phyloP scores from a whole-genome alignment of 1,140 invertebrate genomes.

The Lamellibrachia luymesi region DNA sequence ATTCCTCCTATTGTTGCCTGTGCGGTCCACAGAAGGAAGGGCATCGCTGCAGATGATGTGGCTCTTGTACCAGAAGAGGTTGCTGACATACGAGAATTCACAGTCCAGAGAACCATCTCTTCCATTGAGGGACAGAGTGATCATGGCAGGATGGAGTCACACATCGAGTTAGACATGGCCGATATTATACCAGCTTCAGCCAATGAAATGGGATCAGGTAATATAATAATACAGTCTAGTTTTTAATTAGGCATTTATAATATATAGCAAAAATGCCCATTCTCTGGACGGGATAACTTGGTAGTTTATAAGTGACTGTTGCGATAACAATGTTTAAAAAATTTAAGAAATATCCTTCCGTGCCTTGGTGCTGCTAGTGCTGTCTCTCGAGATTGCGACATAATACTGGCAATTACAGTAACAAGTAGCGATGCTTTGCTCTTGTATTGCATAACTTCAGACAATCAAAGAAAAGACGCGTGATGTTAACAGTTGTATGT shows the following conservation, averaged over 20 bases:
- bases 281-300: too few species aligned
- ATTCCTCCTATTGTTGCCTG: neutral
- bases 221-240: neutral
- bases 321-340: too few species aligned
- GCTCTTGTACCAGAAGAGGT: conserved; percentile 33
- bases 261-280: too few species aligned
- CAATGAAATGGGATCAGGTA: conserved; percentile 52
- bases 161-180: conserved; percentile 34
- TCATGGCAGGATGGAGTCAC: conserved; percentile 21
- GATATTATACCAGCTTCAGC: conserved; percentile 47
- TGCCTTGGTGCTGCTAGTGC: too few species aligned
- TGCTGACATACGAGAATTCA: conserved; percentile 45
- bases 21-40: neutral
- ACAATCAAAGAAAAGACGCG: too few species aligned
- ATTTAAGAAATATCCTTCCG: too few species aligned
- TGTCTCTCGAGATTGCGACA: too few species aligned
- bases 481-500: too few species aligned
- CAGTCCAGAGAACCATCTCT: conserved; percentile 40
- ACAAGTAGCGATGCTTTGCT: too few species aligned
- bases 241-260: neutral
- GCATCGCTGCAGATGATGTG: neutral
- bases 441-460: too few species aligned
- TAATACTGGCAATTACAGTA: too few species aligned
- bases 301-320: too few species aligned
- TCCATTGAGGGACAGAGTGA: conserved; percentile 41